Evolutionary conservation across 2,113 vertebrate genomes (phyloP), one percentile per base, ranked within the genome.

Genomic region (Scomber colias): DNA sequence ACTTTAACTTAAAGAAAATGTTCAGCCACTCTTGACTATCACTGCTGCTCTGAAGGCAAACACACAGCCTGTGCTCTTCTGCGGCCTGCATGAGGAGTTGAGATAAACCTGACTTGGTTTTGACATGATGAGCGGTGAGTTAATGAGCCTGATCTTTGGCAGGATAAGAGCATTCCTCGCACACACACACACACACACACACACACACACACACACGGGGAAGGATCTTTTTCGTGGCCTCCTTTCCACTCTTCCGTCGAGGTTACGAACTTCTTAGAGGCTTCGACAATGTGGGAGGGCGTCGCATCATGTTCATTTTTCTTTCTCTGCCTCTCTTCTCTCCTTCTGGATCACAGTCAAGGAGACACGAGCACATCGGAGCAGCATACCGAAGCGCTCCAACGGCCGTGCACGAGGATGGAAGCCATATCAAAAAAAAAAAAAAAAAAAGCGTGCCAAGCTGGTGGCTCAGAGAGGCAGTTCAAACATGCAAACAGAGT

Each of bases 1-100:
- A 85, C 87, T 89, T 90, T 66, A 88, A 82, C 59, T 83, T 74
- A 56, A 68, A 90, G 84, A 87, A 84, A 82, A 86, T 79, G 68
- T 85, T 84, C 80, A 76, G 66, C 70, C 81, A 81, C 81, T 90
- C 24, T 75, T 79, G 59, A 75, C 82, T 73, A 74, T 82, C 77
- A n/a, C 2, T 24, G 80, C 75, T 21, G 83, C 74, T 21, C 24
- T 84, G 74, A 88, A 70, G 73, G 75, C 54, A 31, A 74, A 77
- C 79, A 81, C 75, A 70, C 87, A 71, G 62, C 48, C 81, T 48
- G 49, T 4, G 67, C 40, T 66, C 9, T 35, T 50, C 70, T 57
- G 0, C 50, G 69, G 54, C 30, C 62, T 8, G 1, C 78, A 70
- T 63, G 75, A 3, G 44, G 54, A 51, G 67, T 83, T 87, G 85